A percentile compares a stretch with the other conserved stretches of the same genome.
These are phyloP conservation scores for Girardinus metallicus DNA, from an alignment of 2,797 vertebrate species.

Conservation along the genomic window DNA sequence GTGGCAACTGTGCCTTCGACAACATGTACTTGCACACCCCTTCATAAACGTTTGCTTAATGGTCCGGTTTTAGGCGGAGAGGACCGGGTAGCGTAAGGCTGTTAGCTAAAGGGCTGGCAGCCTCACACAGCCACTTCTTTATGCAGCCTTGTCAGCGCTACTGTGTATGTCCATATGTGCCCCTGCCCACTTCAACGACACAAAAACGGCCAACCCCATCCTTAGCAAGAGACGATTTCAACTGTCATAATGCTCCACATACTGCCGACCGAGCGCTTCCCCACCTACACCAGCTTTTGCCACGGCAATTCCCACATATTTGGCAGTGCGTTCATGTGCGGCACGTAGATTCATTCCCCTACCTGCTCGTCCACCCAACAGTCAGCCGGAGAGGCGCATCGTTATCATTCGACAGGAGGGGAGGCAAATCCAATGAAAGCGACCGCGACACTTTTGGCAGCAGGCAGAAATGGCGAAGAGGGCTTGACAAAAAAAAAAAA, in stretches of 20 bases:
- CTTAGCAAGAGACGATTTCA: conserved; percentile 25
- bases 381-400: conserved; percentile 74
- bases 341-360: conserved; percentile 48
- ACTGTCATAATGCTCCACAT: conserved; percentile 26
- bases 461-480: conserved; percentile 49
- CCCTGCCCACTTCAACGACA: conserved; percentile 45
- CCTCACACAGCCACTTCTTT: conserved; percentile 50
- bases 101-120: conserved; percentile 12
- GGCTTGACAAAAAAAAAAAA: conserved; percentile 14
- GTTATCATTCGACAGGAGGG: conserved; percentile 59
- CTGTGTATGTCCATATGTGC: conserved; percentile 50
- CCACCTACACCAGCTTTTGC: not conserved
- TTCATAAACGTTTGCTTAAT: not conserved
- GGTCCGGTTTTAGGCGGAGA: not conserved
- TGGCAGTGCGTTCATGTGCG: conserved; percentile 50
- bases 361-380: conserved; percentile 75
- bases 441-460: conserved; percentile 58
- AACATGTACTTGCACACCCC: not conserved
- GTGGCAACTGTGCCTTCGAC: not conserved
- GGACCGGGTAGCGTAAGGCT: not conserved
- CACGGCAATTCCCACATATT: conserved; percentile 11
- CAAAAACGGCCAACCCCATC: conserved; percentile 28
- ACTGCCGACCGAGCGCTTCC: conserved; percentile 5
- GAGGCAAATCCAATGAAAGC: conserved; percentile 76
- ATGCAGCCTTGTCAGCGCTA: conserved; percentile 65